Evolutionary conservation across 2,797 vertebrate species (phyloP).

Genomic region (Paedocypris micromegethes): DNA sequence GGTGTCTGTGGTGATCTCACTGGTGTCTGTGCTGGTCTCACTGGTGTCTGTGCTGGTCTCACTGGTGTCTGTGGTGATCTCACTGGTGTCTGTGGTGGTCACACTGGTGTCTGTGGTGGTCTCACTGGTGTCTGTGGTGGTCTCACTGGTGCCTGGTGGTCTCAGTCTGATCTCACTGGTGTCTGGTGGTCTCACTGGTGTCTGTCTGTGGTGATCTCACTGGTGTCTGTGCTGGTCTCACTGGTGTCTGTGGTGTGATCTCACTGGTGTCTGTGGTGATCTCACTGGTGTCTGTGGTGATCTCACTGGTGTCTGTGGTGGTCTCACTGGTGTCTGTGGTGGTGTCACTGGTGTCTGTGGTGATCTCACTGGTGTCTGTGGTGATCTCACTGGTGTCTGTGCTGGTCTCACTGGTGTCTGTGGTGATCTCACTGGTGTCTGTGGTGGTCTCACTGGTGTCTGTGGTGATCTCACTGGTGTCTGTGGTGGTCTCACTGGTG

Average conservation of each 20-base stretch:
- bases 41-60: neutral
- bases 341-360: neutral
- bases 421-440: too few species aligned
- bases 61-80: neutral
- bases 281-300: neutral
- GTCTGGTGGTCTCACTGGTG: too few species aligned
- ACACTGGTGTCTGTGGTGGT: too few species aligned
- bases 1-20: neutral
- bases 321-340: neutral
- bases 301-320: neutral
- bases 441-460: neutral
- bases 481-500: too few species aligned
- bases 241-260: neutral
- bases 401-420: neutral
- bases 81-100: neutral
- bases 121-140: neutral
- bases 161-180: too few species aligned
- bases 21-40: neutral
- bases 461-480: neutral
- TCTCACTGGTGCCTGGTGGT: too few species aligned
- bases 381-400: neutral
- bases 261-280: neutral
- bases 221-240: neutral
- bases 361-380: neutral
- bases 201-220: neutral